Conservation (phyloP, 2,113 vertebrate genomes). For the Willisornis vidua region DNA sequence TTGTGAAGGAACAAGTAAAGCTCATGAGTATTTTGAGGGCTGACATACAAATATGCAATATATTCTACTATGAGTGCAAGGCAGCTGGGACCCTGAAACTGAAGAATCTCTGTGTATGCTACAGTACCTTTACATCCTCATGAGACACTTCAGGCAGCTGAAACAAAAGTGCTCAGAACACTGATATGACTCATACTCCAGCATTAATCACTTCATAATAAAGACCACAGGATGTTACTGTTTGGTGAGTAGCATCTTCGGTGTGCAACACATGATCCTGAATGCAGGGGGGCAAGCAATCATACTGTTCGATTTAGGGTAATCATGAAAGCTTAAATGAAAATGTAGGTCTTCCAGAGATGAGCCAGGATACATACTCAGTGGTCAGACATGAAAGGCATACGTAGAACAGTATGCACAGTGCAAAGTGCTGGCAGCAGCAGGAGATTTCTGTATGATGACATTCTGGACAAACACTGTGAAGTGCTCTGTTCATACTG, state of each 20-base stretch:
- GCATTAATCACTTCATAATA: background rate
- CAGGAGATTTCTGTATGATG: background rate
- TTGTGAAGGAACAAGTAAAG: background rate
- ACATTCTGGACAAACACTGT: background rate
- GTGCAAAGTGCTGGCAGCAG: background rate
- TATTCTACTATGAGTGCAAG: background rate
- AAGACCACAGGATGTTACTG: constrained; percentile 11
- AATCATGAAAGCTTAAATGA: background rate
- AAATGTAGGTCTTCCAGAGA: background rate
- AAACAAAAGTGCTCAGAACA: constrained; percentile 1
- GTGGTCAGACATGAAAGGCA: background rate
- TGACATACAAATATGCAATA: background rate
- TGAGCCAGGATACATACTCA: background rate
- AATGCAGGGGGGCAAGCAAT: background rate
- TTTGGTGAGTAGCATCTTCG: background rate
- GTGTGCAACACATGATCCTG: background rate
- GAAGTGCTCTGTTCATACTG: background rate
- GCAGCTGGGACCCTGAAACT: background rate
- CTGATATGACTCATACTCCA: constrained; percentile 22
- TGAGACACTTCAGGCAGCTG: background rate
- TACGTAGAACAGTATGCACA: background rate
- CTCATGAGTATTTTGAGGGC: background rate
- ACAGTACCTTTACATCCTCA: background rate
- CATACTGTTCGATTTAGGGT: background rate
- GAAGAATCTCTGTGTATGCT: background rate